Evolutionary conservation across 2,797 vertebrate species (phyloP), one percentile per base, ranked within the genome.

Genomic region (Xerus rutilus): DNA sequence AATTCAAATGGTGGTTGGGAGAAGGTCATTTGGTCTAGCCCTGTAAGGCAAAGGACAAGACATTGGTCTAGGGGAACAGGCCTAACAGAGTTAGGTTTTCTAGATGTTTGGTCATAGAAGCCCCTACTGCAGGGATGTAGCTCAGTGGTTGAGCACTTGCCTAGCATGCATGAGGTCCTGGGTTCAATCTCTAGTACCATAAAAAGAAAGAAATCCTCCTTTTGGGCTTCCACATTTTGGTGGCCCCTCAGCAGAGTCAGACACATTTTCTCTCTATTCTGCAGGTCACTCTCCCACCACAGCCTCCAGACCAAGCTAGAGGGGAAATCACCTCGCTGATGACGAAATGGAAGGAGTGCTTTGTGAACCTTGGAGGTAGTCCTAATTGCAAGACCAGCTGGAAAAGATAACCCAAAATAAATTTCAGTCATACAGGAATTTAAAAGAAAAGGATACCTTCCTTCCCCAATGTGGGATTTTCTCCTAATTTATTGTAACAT

Each of bases 381-480:
- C 45, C 64, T 54, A 59, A 92, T 47, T n/a, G n/a, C 25, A 73
- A 57, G 64, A 54, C 43, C 78, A 74, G 69, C 65, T 87, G 77
- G 47, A 86, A 57, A 62, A 86, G 70, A 62, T 0, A 79, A 21
- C 35, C 65, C 35, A 47, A 79, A 89, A 92, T 72, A 86, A 70
- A 72, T 95, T 76, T 77, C 32, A 2, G 86, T 78, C 45, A 7
- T 25, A 39, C 1, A 69, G 88, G 78, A 77, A 81, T 74, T 95
- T 39, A 70, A 90, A 84, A 93, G 35, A 59, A 88, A 62, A 95
- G 7, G 15, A 74, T 77, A 23, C 21, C 81, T 97, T 45, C 11
- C 49, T 73, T 96, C 76, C 77, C 77, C 30, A 81, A 8, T 11
- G 32, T 73, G 43, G 21, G 13, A 54, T 77, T 78, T 83, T 92